Conservation (phyloP, 2,888 invertebrate genomes). For the Melolontha melolontha region DNA sequence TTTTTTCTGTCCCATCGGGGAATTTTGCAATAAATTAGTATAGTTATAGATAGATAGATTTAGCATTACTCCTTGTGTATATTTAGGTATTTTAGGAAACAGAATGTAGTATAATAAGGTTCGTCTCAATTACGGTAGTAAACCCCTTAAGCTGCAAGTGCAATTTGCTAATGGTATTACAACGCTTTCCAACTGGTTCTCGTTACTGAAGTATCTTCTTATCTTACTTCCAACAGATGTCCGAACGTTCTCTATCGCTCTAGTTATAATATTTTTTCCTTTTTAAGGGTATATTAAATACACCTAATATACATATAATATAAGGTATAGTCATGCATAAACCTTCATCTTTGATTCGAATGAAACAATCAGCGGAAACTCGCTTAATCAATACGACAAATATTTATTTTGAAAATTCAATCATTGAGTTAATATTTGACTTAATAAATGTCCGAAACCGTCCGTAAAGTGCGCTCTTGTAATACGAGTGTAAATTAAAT, state of each 20-base stretch:
- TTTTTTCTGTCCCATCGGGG: no score
- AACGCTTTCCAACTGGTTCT: conserved; percentile 31
- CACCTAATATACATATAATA: no score
- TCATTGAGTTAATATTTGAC: conserved; percentile 22
- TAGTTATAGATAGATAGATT: no score
- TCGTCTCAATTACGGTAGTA: conserved; percentile 29
- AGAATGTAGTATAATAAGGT: no score
- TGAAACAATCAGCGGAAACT: neutral
- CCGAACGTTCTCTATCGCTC: no score
- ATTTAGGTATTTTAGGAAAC: no score
- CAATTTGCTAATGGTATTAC: conserved; percentile 51
- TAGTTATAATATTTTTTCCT: no score
- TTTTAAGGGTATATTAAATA: no score
- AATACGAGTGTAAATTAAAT: conserved; percentile 14
- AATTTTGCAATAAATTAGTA: no score
- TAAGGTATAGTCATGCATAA: no score
- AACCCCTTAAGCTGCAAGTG: conserved; percentile 50
- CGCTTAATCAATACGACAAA: conserved; percentile 2
- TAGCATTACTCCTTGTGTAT: no score
- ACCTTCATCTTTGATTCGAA: neutral
- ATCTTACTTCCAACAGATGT: conserved; percentile 10
- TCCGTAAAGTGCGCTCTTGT: conserved; percentile 9
- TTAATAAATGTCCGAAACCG: conserved; percentile 22
- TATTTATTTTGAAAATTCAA: conserved; percentile 22
- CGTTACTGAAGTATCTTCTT: conserved; percentile 43